Evolutionary conservation across 2,888 invertebrate genomes (phyloP), one percentile per base, ranked within the genome.

Genomic region (Diplazon laetatorius): DNA sequence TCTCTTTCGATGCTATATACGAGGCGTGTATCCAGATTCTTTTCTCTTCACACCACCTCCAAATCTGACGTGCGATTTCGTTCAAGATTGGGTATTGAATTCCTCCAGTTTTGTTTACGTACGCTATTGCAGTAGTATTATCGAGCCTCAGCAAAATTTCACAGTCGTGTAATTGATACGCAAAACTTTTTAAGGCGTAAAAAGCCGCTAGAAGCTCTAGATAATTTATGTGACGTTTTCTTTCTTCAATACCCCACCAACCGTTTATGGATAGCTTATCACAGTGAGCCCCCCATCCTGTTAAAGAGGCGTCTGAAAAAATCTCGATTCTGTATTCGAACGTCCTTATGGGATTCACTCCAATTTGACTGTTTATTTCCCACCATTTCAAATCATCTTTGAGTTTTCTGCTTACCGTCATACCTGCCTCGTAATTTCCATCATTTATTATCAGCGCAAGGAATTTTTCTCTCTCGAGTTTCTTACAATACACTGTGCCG

Each of bases 381-480:
- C 77, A 73, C 73, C 68, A 77, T 8, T 44, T 20, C n/a, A 77
- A 30, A 66, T 72, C 62, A n/a, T 68, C 60, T 59, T 55, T 22
- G 1, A 73, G 20, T 9, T 68, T 44, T 8, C 10, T 68, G 14
- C 16, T 52, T 5, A 77, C 22, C 12, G 2, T 57, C 72, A 77
- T 77, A 22, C 9, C 8, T 22, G 20, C 63, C 12, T 73, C 73
- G 12, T 73, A 77, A 39, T 69, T 55, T 46, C 50, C 55, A 20
- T 68, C 22, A 16, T 57, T 77, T 30, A 37, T 18, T 55, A 39
- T 63, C 18, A 73, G 20, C 9, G 57, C 57, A 0, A 73, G 57
- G 44, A 63, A 72, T 63, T 72, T 72, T 39, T 72, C 35, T 22
- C 72, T 10, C 35, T 72, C 57, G 0, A 72, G 52, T 44, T 35